Percentiles rank a stretch among this genome's conserved stretches.
Evolutionary conservation across 2,113 vertebrate genomes (phyloP).

Genomic region (Pomatostomus ruficeps): DNA sequence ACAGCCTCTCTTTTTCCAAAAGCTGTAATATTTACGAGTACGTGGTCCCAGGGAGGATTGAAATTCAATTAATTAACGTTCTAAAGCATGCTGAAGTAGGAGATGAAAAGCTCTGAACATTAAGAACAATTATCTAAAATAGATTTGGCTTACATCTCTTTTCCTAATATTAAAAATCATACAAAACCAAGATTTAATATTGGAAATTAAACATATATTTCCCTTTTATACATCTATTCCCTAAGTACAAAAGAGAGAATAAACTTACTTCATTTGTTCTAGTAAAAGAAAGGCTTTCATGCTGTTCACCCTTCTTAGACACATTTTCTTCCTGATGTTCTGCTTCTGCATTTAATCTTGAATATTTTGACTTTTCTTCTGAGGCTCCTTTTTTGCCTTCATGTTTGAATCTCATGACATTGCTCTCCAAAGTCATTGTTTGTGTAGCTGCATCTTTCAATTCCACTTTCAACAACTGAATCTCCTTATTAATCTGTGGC

Average conservation of each 20-base stretch:
- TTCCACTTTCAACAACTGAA: conserved; percentile 44
- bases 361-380: conserved; percentile 6
- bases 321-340: conserved; percentile 11
- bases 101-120: conserved; percentile 26
- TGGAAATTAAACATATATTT: conserved; percentile 13
- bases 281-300: background rate
- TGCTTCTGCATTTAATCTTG: background rate
- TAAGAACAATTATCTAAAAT: conserved; percentile 34
- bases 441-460: conserved; percentile 66
- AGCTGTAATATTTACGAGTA: conserved; percentile 3
- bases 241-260: background rate
- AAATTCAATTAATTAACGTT: conserved; percentile 39
- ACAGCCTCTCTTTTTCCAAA: background rate
- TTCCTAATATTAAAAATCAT: conserved; percentile 3
- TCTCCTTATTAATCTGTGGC: conserved; percentile 31
- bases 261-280: conserved; percentile 64
- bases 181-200: conserved; percentile 20
- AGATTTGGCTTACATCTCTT: conserved; percentile 14
- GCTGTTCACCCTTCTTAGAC: background rate
- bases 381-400: conserved; percentile 15
- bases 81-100: background rate
- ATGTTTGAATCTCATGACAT: background rate
- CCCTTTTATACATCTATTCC: background rate
- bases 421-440: conserved; percentile 34
- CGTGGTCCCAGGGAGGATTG: background rate